Conservation (phyloP, 1,140 invertebrate species). For the Aphelenchoides avenae region DNA sequence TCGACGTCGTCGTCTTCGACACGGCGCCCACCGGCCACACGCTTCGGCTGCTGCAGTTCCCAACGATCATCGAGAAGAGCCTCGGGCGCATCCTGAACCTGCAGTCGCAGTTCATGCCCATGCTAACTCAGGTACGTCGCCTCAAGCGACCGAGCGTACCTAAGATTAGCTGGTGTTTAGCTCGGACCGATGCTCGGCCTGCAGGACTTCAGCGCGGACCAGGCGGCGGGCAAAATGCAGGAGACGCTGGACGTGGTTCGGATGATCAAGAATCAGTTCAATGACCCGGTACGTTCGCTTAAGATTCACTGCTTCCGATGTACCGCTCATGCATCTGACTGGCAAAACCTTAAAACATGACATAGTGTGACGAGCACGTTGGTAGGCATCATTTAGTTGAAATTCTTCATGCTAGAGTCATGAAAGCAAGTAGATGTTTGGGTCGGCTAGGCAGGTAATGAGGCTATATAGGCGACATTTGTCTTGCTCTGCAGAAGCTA, state of each 20-base stretch:
- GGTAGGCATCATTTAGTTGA: too few species aligned
- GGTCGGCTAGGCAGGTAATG: too few species aligned
- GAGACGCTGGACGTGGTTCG: constrained; percentile 86
- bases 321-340: too few species aligned
- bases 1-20: constrained; percentile 98
- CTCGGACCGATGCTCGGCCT: constrained; percentile 79
- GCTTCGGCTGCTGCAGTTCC: constrained; percentile 87
- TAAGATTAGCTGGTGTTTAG: constrained; percentile 63
- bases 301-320: background rate
- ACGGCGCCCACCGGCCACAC: constrained; percentile 99
- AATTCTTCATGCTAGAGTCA: too few species aligned
- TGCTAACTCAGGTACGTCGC: constrained; percentile 70
- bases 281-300: constrained; percentile 72
- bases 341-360: too few species aligned
- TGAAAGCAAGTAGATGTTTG: too few species aligned
- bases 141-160: background rate
- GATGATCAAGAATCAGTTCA: constrained; percentile 95
- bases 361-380: too few species aligned
- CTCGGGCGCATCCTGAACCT: constrained; percentile 84
- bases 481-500: too few species aligned
- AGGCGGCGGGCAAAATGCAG: constrained; percentile 85
- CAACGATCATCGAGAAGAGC: constrained; percentile 90
- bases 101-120: constrained; percentile 80
- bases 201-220: constrained; percentile 82
- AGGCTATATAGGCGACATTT: too few species aligned